Percentiles rank a stretch among this genome's conserved stretches.
Conservation (phyloP, 2,888 invertebrate genomes). For the Maniola hyperantus region DNA sequence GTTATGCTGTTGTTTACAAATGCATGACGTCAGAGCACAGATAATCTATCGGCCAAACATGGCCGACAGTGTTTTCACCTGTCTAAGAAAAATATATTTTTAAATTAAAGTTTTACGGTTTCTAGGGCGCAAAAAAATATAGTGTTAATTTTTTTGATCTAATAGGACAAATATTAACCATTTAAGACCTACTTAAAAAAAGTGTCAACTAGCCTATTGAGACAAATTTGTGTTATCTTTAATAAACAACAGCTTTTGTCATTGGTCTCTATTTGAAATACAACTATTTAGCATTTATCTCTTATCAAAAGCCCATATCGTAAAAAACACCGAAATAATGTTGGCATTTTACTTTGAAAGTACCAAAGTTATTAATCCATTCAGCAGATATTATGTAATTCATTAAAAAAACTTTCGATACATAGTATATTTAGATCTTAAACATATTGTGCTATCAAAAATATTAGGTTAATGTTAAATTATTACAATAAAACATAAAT, state of each 20-base stretch:
- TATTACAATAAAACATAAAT: not conserved
- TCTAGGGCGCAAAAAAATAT: too few relatives aligned
- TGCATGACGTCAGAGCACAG: too few relatives aligned
- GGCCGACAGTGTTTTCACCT: too few relatives aligned
- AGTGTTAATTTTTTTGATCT: too few relatives aligned
- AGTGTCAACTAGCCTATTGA: not conserved
- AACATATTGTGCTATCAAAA: constrained; percentile 7
- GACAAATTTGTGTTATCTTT: not conserved
- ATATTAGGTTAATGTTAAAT: not conserved
- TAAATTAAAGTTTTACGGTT: too few relatives aligned
- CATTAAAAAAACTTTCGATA: not conserved
- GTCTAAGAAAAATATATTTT: too few relatives aligned
- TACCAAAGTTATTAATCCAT: not conserved
- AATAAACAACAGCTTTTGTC: not conserved
- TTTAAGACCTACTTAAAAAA: too few relatives aligned
- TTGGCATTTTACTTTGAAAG: not conserved
- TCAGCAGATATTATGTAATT: not conserved
- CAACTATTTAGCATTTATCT: not conserved
- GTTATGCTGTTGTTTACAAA: too few relatives aligned
- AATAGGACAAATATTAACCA: too few relatives aligned
- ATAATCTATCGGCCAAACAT: too few relatives aligned
- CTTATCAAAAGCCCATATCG: not conserved
- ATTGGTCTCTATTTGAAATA: not conserved
- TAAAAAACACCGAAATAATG: not conserved
- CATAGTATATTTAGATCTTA: constrained; percentile 7